A percentile compares a stretch with the other conserved stretches of the same genome.
These are phyloP conservation scores for Numenius phaeopus DNA, from an alignment of 2,797 vertebrate species.

Conservation along the genomic window DNA sequence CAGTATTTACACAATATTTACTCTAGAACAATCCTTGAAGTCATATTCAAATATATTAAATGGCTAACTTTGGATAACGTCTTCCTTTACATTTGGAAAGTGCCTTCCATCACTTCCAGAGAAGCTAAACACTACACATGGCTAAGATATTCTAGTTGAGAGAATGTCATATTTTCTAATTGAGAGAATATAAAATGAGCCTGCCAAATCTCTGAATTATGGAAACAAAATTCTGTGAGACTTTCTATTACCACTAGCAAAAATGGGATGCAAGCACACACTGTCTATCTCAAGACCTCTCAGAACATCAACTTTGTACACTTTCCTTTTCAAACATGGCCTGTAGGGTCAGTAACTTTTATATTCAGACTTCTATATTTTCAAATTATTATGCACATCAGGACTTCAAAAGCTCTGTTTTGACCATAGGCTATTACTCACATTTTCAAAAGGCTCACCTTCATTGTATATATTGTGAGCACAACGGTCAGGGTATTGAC, in stretches of 20 bases:
- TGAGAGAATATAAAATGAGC: not conserved
- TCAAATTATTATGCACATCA: not conserved
- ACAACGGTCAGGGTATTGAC: not conserved
- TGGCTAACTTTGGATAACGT: not conserved
- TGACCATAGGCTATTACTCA: not conserved
- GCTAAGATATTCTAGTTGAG: not conserved
- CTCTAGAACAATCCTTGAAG: not conserved
- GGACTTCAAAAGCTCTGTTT: not conserved
- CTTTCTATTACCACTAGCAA: not conserved
- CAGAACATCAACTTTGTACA: not conserved
- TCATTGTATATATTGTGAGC: not conserved
- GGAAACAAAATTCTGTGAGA: not conserved
- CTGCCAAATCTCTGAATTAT: not conserved
- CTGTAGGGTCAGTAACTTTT: not conserved
- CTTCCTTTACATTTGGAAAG: not conserved
- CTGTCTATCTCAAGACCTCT: not conserved
- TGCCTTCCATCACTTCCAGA: not conserved
- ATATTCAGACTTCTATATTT: not conserved
- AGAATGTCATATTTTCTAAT: not conserved
- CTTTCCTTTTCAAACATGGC: not conserved
- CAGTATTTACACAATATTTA: constrained; percentile 11
- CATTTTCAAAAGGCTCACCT: not conserved
- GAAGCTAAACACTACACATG: not conserved
- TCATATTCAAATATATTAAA: not conserved
- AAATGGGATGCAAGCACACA: not conserved